Evolutionary conservation across 2,113 vertebrate species (phyloP), one percentile per base, ranked within the genome.

Genomic region (Microtus ochrogaster): DNA sequence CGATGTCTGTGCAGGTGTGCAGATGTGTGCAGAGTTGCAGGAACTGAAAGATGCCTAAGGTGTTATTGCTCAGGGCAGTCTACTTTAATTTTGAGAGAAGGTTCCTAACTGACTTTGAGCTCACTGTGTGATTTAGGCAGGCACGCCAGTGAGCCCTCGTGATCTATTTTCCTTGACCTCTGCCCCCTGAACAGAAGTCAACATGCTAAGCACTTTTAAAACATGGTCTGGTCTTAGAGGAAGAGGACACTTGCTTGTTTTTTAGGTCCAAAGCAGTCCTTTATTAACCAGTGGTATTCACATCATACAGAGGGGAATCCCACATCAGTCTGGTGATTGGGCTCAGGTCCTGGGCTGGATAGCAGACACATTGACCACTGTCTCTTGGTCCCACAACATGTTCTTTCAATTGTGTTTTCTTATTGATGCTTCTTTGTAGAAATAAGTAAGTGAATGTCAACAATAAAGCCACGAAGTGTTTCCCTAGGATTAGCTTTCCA

Each of bases 401-500:
- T 76, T 76, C 28, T 94, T 94, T 81, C 21, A 24, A 33, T 72
- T 89, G 93, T 11, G 21, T 72, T 92, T 94, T 90, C 11, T 61
- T 87, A 22, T 41, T 88, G 68, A 88, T 22, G 70, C 21, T 90
- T 79, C n/a, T 81, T 94, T 39, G 4, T 52, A 90, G 70, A 93
- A 92, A 36, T 49, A 94, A 78, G 36, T 49, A 73, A 76, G 47
- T 90, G 39, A 84, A 90, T 74, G n/a, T 61, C 22, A 92, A 52
- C 24, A 81, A 9, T n/a, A 44, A 82, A 61, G 73, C 19, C 61
- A 52, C 94, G 55, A 92, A 52, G 11, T 66, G 10, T 30, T 66
- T 66, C 58, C 70, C 10, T 39, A 84, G 70, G 94, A 92, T 76
- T 92, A 66, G 79, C 86, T 94, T 89, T 78, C 26, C 72, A 33